Conservation (phyloP, 2,888 invertebrate genomes). For the Tetranychus piercei region DNA sequence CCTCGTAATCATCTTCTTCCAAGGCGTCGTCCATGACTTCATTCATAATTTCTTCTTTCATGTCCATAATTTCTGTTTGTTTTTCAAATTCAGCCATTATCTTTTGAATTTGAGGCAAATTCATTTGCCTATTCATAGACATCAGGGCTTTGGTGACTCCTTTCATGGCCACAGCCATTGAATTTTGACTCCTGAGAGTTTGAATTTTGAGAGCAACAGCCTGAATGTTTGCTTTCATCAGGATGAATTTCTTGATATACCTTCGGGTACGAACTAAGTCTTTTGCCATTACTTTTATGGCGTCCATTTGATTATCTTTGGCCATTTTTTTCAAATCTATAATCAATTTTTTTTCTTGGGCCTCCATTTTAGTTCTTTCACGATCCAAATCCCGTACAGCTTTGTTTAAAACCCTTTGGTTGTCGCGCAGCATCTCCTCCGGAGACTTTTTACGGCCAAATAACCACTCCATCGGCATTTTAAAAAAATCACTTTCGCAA, state of each 20-base stretch:
- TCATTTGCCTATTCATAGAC: conserved; percentile 74
- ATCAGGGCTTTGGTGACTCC: conserved; percentile 97
- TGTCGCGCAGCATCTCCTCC: conserved; percentile 93
- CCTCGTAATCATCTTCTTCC: conserved; percentile 94
- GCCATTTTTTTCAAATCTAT: conserved; percentile 95
- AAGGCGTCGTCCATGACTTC: conserved; percentile 99
- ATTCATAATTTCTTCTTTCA: conserved; percentile 99
- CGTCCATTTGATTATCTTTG: conserved; percentile 98
- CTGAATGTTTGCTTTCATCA: conserved; percentile 98
- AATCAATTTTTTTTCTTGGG: conserved; percentile 96
- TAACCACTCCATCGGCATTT: conserved; percentile 50
- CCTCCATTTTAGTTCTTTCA: conserved; percentile 84
- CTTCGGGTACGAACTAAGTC: conserved; percentile 84
- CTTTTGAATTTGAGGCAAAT: conserved; percentile 94
- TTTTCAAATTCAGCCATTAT: conserved; percentile 90
- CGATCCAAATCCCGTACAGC: conserved; percentile 94
- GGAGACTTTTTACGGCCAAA: conserved; percentile 91
- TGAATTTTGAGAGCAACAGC: conserved; percentile 92
- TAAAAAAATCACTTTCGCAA: too few relatives aligned
- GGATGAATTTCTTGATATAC: conserved; percentile 92
- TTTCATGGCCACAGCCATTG: conserved; percentile 98
- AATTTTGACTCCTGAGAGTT: conserved; percentile 89
- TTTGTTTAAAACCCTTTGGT: conserved; percentile 89
- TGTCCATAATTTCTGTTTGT: conserved; percentile 99
- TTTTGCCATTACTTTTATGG: conserved; percentile 98